A percentile compares a stretch with the other conserved stretches of the same genome.
These are phyloP conservation scores for Cyphomyrus discorhynchus DNA, from an alignment of 2,113 vertebrate genomes.

Conservation along the genomic window DNA sequence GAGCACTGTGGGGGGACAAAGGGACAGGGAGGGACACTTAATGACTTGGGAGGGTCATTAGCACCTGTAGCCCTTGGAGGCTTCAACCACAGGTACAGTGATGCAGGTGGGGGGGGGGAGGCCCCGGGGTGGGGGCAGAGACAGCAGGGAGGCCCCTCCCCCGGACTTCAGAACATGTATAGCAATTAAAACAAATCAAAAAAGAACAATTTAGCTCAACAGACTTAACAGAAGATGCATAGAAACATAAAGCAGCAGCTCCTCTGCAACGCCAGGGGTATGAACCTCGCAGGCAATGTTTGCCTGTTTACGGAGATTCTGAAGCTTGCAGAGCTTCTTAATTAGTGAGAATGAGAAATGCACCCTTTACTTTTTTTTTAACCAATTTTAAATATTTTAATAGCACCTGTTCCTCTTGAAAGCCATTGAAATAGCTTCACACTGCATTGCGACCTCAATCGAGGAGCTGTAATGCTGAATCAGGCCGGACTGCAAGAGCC, in stretches of 20 bases:
- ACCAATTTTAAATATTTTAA: not conserved
- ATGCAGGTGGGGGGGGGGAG: not conserved
- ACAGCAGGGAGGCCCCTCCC: not conserved
- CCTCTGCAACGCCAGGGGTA: not conserved
- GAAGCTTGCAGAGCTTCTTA: not conserved
- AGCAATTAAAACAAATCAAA: conserved; percentile 43
- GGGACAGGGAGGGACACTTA: not conserved
- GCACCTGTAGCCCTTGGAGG: not conserved
- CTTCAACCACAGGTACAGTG: not conserved
- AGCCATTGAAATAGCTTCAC: not conserved
- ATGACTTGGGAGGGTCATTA: not conserved
- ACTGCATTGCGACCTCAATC: not conserved
- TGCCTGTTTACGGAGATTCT: not conserved
- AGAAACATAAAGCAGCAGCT: not conserved
- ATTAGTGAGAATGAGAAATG: not conserved
- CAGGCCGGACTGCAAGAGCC: not conserved
- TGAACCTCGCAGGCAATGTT: not conserved
- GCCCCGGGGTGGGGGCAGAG: not conserved
- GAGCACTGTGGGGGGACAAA: conserved; percentile 61
- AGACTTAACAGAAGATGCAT: conserved; percentile 14
- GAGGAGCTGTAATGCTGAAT: not conserved
- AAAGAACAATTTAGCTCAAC: conserved; percentile 41
- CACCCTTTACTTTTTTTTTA: not conserved
- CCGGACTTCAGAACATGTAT: not conserved
- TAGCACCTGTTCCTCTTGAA: not conserved